Conservation (phyloP, 1,140 invertebrate species). For the Asbolus verrucosus region DNA sequence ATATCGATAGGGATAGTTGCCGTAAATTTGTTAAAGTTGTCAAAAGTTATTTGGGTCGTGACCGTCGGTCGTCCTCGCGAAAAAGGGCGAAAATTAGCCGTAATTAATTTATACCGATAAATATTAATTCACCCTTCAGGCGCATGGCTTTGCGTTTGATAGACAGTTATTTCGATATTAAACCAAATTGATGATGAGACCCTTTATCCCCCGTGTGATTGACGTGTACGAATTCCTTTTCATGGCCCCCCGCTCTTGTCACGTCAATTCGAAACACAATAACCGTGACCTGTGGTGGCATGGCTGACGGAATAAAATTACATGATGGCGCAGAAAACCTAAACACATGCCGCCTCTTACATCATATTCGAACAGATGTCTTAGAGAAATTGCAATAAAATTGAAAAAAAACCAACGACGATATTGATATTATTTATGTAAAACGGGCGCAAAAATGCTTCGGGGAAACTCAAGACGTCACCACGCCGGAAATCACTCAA, state of each 20-base stretch:
- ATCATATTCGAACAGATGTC: constrained; percentile 4
- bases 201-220: constrained; percentile 34
- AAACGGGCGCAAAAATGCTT: too few relatives aligned
- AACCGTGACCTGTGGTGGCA: not conserved
- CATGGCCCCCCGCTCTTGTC: not conserved
- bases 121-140: constrained; percentile 25
- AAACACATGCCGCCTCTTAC: constrained; percentile 17
- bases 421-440: too few relatives aligned
- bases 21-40: too few relatives aligned
- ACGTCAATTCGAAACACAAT: constrained; percentile 29
- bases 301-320: constrained; percentile 10
- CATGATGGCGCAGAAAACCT: not conserved
- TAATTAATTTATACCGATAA: constrained; percentile 1
- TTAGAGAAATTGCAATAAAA: constrained; percentile 20
- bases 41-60: too few relatives aligned
- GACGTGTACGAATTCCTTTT: constrained; percentile 16
- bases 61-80: too few relatives aligned
- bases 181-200: constrained; percentile 15
- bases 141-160: constrained; percentile 1
- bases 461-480: too few relatives aligned
- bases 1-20: too few relatives aligned
- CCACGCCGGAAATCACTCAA: too few relatives aligned
- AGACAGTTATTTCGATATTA: constrained; percentile 18
- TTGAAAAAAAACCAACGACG: not conserved
- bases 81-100: not conserved